Base-by-base conservation (phyloP, 2,888 invertebrate genomes). In the Pemphredon lugubris region DNA sequence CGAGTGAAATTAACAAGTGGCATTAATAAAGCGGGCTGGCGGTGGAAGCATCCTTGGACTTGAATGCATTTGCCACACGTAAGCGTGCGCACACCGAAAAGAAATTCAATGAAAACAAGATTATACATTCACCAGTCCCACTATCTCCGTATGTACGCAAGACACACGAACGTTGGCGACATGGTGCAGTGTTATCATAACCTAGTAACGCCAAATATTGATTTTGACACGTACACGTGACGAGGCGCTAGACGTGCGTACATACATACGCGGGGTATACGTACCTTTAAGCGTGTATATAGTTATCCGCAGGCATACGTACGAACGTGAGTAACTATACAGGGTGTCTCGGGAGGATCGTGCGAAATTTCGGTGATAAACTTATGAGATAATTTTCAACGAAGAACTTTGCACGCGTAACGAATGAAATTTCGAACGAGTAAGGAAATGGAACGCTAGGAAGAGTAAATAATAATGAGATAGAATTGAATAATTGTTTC, bases 181-280 rank as follows among this genome's bases (percentile, higher is more conserved):
- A 53, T 69, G 72, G 77, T 79, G 78, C 75, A 79, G 82, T 85
- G 86, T 88, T 89, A 88, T 88, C 87, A 88, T 89, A 89, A 89
- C 88, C 88, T 84, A 88, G 83, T 88, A 86, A 88, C 85, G 88
- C 86, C 87, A 88, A 89, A 89, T 89, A 89, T 89, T 89, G 89
- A 89, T 89, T 89, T 87, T 89, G 87, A 86, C 88, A 87, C 86
- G 83, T 86, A 86, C 86, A 87, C 86, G 87, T 86, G 86, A 88
- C 86, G 79, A 83, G 81, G 69, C 80, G 77, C 82, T 83, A 83
- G 84, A 79, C 75, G 68, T 68, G 66, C 69, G 51, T 77, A 64
- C 71, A 58, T 61, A 47, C 39, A 30, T 34, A 34, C 34, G n/a
- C n/a, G 1, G 9, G n/a, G 2, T n/a, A n/a, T n/a, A n/a, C 20